Base-by-base conservation (phyloP, 2,113 vertebrate species). In the Poecile atricapillus region DNA sequence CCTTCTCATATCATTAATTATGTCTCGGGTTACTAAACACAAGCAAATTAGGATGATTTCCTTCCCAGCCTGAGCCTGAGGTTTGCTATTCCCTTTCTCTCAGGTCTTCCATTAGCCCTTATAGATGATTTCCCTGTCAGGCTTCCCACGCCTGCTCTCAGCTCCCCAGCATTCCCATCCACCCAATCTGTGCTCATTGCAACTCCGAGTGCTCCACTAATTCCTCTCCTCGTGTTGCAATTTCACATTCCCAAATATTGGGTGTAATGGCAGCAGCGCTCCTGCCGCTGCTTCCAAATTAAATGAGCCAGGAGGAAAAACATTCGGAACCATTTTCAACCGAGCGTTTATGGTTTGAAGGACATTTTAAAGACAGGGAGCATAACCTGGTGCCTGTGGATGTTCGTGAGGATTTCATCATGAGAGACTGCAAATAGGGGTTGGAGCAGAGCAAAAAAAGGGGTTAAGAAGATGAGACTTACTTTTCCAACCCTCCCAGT, bases 221-320 rank as follows among this genome's bases (percentile, higher is more conserved):
- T 64, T 50, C 88, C 87, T n/a, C 23, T 35, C 37, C 88, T 79
- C 33, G 5, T 2, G 12, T 1, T 25, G 60, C 80, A 46, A 84
- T 83, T 67, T 8, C 83, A 27, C 63, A 12, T 83, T 63, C 80
- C 91, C 10, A 55, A 87, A 84, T 7, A 35, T 2, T 0, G 31
- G 75, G 15, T 47, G 53, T 14, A 47, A 62, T 1, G 67, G 69
- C 16, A 89, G 83, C 85, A 49, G 81, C 2, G 35, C 67, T 84
- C 60, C 90, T 55, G 62, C 59, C 11, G 11, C 84, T 18, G 64
- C 86, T 25, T 52, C 89, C 39, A n/a, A 81, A 75, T 69, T 5
- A 59, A 95, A 91, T 62, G 92, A 91, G 75, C 64, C 92, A 63
- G 79, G 92, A 90, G 64, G 33, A 90, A 90, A 92, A 93, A 47